These are phyloP conservation scores for Lepidocyrtoides sp. DNA, from an alignment of 2,888 invertebrate species.

Conservation along the genomic window DNA sequence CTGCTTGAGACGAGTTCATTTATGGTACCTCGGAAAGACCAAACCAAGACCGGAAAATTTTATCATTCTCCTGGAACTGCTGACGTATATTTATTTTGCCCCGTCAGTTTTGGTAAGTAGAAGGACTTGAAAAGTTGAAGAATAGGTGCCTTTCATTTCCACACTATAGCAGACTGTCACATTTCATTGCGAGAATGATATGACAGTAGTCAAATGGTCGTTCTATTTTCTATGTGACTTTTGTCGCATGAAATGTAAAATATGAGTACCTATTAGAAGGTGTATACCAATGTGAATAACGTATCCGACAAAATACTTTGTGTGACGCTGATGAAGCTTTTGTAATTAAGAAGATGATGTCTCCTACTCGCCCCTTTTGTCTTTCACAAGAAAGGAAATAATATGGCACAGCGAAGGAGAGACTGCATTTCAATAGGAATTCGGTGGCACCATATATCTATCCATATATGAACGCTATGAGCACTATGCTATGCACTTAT, in stretches of 20 bases:
- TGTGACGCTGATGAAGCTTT: constrained; percentile 68
- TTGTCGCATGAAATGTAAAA: background rate
- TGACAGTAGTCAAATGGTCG: background rate
- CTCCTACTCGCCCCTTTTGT: constrained; percentile 4
- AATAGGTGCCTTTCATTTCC: background rate
- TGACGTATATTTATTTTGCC: constrained; percentile 75
- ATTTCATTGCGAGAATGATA: too few relatives aligned
- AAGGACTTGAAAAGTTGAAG: constrained; percentile 26
- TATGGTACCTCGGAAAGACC: constrained; percentile 70
- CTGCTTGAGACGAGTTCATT: constrained; percentile 68
- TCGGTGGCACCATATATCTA: too few relatives aligned
- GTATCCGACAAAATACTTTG: constrained; percentile 39
- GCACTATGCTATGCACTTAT: background rate
- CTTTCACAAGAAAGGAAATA: constrained; percentile 8
- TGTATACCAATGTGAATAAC: background rate
- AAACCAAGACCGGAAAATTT: constrained; percentile 80
- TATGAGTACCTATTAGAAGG: background rate
- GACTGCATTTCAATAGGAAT: constrained; percentile 37
- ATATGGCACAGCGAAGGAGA: background rate
- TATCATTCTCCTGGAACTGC: constrained; percentile 77
- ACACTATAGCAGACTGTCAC: background rate
- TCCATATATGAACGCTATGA: too few relatives aligned
- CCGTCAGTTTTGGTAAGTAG: constrained; percentile 77
- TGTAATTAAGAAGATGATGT: constrained; percentile 70
- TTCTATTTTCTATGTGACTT: background rate